Base-by-base conservation (phyloP, 2,797 vertebrate genomes). In the Danio choprae region DNA sequence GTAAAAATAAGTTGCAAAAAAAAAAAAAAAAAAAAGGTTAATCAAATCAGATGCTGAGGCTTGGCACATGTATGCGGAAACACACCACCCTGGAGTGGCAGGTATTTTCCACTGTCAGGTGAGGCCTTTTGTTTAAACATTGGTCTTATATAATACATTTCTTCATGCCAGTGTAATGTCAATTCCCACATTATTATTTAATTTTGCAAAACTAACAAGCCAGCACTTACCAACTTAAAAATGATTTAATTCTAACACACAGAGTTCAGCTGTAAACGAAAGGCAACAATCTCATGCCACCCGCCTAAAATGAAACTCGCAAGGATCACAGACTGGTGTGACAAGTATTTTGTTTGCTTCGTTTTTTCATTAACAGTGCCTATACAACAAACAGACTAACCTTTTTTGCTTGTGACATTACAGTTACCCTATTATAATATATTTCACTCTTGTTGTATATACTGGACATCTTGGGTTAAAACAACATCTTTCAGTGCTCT, bases 101-200 rank as follows among this genome's bases (percentile, higher is more conserved):
- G 63, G 75, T 68, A 38, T 68, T 77, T 77, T 77, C 75, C 75
- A 77, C 6, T 11, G 6, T 67, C 51, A 18, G 0, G 2, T 4
- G 3, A 16, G 22, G 4, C 50, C 1, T 36, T 9, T 50, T 38
- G 13, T 20, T 16, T n/a, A 41, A 15, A 41, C 4, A 9, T 5
- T 18, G 11, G 38, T 58, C 2, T 22, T 73, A 36, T 44, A 16
- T 15, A 72, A 72, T 13, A 22, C 16, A 18, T 16, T 3, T 2
- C 2, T 7, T 22, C 12, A 44, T 56, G 51, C 11, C 46, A 10
- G 50, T 5, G 43, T 6, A 16, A 2, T 4, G 16, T 29, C 9
- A 7, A 50, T 4, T 29, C 44, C 2, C 44, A 2, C 44, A n/a
- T n/a, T 40, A 16, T 22, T 20, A 58, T 12, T 8, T 62, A 36